These are phyloP conservation scores for Bombyx mori DNA, from an alignment of 1,140 invertebrate species.

Conservation along the genomic window ASM3026992v2 NC_085122.1:6275501-6276000, in stretches of 20 bases:
- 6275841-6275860: conserved; percentile 73
- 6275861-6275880: conserved; percentile 69
- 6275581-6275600: too few species aligned
- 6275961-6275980: too few species aligned
- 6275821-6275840: conserved; percentile 63
- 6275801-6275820: conserved; percentile 75
- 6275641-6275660: too few species aligned
- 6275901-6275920: conserved; percentile 53
- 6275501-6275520: too few species aligned
- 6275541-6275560: too few species aligned
- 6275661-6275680: background rate
- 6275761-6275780: conserved; percentile 73
- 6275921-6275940: too few species aligned
- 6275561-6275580: too few species aligned
- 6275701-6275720: conserved; percentile 30
- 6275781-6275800: conserved; percentile 84
- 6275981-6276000: too few species aligned
- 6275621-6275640: too few species aligned
- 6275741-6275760: conserved; percentile 62
- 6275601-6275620: too few species aligned
- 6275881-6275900: conserved; percentile 80
- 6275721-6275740: conserved; percentile 74
- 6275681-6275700: conserved; percentile 8
- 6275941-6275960: too few species aligned
- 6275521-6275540: too few species aligned